Percentiles rank a stretch among this genome's conserved stretches.
phyloP scores from a whole-genome alignment of 2,797 vertebrate genomes.

The Spinus olivaceus region DNA sequence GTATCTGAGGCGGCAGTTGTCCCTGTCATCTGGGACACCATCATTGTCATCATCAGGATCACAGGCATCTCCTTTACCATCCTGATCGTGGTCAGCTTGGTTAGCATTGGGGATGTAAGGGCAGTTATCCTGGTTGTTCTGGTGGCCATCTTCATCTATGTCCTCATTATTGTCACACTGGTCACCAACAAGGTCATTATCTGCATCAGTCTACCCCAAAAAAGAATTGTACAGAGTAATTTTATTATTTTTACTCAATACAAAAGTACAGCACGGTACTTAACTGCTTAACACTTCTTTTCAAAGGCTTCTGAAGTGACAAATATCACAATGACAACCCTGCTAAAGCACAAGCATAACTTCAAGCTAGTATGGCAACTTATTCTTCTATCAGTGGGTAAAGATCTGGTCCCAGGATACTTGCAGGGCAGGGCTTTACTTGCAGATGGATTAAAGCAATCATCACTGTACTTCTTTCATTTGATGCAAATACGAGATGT shows the following conservation, averaged over 20 bases:
- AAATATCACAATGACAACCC: fast-evolving
- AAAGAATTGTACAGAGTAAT: background rate
- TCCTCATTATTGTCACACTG: slow-evolving; percentile 97
- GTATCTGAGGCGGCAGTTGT: slow-evolving; percentile 93
- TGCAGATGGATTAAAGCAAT: background rate
- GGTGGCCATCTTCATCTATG: slow-evolving; percentile 95
- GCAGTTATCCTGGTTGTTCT: slow-evolving; percentile 98
- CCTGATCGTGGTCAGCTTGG: slow-evolving; percentile 94
- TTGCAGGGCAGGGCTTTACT: background rate
- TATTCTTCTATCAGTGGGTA: background rate
- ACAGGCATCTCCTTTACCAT: slow-evolving; percentile 93
- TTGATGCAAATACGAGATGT: background rate
- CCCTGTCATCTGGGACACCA: slow-evolving; percentile 91
- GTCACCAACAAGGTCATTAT: slow-evolving; percentile 95
- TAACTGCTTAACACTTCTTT: background rate
- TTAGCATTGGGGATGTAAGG: slow-evolving; percentile 94
- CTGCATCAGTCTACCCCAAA: slow-evolving; percentile 80
- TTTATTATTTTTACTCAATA: background rate
- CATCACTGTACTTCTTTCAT: background rate
- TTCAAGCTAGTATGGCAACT: background rate
- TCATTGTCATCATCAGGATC: slow-evolving; percentile 96
- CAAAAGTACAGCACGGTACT: background rate
- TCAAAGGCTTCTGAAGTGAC: background rate
- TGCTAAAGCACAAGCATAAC: background rate
- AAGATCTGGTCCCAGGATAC: background rate